Conservation (phyloP, 2,797 vertebrate species). For the Artibeus jamaicensis region DNA sequence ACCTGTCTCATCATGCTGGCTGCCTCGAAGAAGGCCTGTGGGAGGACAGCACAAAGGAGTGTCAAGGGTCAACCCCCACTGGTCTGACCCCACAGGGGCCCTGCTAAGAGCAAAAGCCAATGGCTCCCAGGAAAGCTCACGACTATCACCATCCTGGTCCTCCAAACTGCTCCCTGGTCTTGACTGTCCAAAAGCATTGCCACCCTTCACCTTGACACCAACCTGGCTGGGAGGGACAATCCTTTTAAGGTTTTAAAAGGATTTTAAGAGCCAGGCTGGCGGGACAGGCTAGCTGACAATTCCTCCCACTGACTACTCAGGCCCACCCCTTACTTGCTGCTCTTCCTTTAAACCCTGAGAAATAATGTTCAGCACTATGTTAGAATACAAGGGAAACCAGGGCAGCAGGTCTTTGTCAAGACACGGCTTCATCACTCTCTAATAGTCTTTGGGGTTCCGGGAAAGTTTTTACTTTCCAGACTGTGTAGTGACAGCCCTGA, state of each 20-base stretch:
- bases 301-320: neutral
- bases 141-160: neutral
- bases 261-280: neutral
- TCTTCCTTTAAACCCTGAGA: neutral
- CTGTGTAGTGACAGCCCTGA: neutral
- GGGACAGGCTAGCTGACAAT: neutral
- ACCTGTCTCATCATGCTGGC: constrained; percentile 99
- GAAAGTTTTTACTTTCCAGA: neutral
- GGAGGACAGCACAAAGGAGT: neutral
- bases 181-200: neutral
- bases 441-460: neutral
- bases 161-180: neutral
- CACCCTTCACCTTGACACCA: neutral
- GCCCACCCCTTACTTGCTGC: neutral
- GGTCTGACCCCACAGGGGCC: neutral
- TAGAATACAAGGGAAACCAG: neutral
- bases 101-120: neutral
- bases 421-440: too few relatives aligned
- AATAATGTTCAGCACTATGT: neutral
- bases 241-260: too few relatives aligned
- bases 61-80: neutral
- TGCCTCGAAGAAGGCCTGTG: constrained; percentile 96
- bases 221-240: neutral
- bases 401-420: neutral
- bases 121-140: neutral